Evolutionary conservation across 2,888 invertebrate genomes (phyloP).

Genomic region (Abscondita cerata): DNA sequence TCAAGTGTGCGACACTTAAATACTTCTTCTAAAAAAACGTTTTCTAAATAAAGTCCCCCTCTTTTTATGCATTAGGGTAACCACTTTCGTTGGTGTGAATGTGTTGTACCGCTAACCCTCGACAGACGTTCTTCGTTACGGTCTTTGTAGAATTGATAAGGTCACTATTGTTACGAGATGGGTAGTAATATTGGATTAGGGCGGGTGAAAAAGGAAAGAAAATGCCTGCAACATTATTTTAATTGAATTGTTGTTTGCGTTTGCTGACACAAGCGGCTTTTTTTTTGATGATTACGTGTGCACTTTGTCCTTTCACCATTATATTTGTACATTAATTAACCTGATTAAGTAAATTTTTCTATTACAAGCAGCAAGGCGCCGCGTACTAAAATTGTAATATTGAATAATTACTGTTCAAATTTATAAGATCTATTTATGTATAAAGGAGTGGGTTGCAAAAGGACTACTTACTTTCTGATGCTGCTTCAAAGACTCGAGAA

Average conservation of each 20-base stretch:
- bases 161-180: constrained; percentile 23
- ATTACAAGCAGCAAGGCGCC: background rate
- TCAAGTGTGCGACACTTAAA: no score
- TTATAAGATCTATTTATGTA: constrained; percentile 2
- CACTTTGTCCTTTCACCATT: no score
- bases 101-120: constrained; percentile 23
- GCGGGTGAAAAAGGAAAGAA: constrained; percentile 9
- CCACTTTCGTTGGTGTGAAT: constrained; percentile 17
- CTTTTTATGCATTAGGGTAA: constrained; percentile 15
- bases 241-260: background rate
- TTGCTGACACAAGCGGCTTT: no score
- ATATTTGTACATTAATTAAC: no score
- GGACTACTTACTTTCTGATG: background rate
- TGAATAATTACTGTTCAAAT: constrained; percentile 1
- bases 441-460: background rate
- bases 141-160: constrained; percentile 19
- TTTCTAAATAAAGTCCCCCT: background rate
- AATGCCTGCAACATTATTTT: background rate
- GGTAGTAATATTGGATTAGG: constrained; percentile 23
- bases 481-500: no score
- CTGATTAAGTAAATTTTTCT: no score
- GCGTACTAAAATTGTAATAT: background rate
- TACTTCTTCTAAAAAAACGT: background rate
- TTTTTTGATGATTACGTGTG: no score
- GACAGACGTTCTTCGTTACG: constrained; percentile 22